Percentiles rank a stretch among this genome's conserved stretches.
These are phyloP conservation scores for Cryptoblepharus egeriae DNA, from an alignment of 2,797 vertebrate species.

Conservation along the genomic window DNA sequence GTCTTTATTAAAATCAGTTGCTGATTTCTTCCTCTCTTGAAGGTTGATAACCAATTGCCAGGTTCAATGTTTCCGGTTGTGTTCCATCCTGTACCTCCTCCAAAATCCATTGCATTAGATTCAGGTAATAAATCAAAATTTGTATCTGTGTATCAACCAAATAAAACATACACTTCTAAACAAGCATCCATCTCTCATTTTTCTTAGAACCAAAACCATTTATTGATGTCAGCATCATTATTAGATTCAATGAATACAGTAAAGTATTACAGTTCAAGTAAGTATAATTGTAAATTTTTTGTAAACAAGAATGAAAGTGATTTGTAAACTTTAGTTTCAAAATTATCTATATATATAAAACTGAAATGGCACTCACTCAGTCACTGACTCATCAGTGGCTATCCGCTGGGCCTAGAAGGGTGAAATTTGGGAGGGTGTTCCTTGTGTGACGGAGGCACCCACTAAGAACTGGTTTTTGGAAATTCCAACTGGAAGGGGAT, in stretches of 20 bases:
- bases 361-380: too few relatives aligned
- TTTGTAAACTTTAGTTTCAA: background rate
- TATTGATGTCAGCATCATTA: slow-evolving; percentile 93
- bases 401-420: too few relatives aligned
- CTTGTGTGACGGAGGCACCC: too few relatives aligned
- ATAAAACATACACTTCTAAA: background rate
- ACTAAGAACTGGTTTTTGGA: too few relatives aligned
- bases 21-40: slow-evolving; percentile 13
- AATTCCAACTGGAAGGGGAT: too few relatives aligned
- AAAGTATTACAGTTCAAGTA: slow-evolving; percentile 96
- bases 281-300: slow-evolving; percentile 65
- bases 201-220: slow-evolving; percentile 93
- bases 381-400: too few relatives aligned
- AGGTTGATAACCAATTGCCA: slow-evolving; percentile 96
- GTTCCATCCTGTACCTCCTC: slow-evolving; percentile 95
- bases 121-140: slow-evolving; percentile 81
- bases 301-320: background rate
- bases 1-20: slow-evolving; percentile 16
- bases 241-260: slow-evolving; percentile 94
- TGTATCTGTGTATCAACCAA: background rate
- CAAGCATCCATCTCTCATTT: background rate
- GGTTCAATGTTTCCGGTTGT: slow-evolving; percentile 94
- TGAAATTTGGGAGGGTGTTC: too few relatives aligned
- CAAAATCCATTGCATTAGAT: slow-evolving; percentile 94
- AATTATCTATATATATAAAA: too few relatives aligned